A percentile compares a stretch with the other conserved stretches of the same genome.
Conservation (phyloP, 2,113 vertebrate species). For the Epinephelus cyanopodus region DNA sequence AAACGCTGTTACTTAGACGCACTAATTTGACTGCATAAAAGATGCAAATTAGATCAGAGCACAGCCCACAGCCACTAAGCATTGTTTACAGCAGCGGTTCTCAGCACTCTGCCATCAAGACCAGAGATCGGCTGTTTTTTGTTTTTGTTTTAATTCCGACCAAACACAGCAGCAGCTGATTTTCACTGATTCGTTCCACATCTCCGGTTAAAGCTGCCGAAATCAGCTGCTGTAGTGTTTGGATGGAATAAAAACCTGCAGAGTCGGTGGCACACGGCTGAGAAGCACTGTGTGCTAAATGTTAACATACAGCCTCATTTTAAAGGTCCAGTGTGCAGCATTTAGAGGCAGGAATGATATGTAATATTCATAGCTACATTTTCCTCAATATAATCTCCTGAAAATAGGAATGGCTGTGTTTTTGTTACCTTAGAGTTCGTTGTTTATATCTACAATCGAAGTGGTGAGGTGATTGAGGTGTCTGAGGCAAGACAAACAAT, state of each 20-base stretch:
- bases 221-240: neutral
- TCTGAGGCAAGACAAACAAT: too few species aligned
- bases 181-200: conserved; percentile 23
- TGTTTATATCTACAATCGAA: too few species aligned
- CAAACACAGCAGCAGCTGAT: conserved; percentile 24
- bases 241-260: neutral
- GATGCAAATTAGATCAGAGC: conserved; percentile 62
- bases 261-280: neutral
- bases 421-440: too few species aligned
- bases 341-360: too few species aligned
- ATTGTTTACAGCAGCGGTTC: conserved; percentile 46
- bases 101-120: conserved; percentile 18
- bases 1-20: conserved; percentile 50
- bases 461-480: too few species aligned
- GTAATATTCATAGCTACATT: too few species aligned
- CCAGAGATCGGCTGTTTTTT: neutral
- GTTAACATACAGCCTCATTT: neutral
- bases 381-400: too few species aligned
- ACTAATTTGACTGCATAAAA: conserved; percentile 61
- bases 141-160: neutral
- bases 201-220: neutral
- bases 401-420: too few species aligned
- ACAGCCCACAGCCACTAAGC: conserved; percentile 37
- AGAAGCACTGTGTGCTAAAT: neutral
- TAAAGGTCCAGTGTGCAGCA: neutral